Evolutionary conservation across 2,113 vertebrate species (phyloP).

Genomic region (Rhipidura dahli): DNA sequence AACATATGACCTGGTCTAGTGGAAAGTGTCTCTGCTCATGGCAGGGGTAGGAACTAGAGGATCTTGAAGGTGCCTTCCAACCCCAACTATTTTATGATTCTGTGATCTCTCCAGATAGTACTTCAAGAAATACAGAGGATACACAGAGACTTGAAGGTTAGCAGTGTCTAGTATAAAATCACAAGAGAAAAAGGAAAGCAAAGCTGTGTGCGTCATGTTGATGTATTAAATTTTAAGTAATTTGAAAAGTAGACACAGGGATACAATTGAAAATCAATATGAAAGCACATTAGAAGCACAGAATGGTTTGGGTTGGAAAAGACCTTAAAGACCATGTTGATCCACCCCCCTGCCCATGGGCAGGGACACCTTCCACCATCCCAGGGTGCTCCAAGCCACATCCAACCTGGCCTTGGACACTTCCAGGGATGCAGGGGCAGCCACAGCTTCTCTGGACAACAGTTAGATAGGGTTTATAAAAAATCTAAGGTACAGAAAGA

Average conservation of each 20-base stretch:
- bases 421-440: neutral
- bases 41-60: no score
- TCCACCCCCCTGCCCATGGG: neutral
- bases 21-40: neutral
- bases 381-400: neutral
- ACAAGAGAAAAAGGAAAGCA: neutral
- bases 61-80: neutral
- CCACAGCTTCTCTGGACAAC: neutral
- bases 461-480: neutral
- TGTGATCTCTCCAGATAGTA: neutral
- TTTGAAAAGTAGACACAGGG: neutral
- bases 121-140: neutral
- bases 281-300: accelerated
- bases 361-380: neutral
- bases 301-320: neutral
- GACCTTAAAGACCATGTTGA: neutral
- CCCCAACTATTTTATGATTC: neutral
- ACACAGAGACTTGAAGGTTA: neutral
- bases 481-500: neutral
- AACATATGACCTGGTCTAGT: neutral
- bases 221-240: neutral
- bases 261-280: neutral
- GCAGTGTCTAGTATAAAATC: neutral
- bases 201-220: accelerated
- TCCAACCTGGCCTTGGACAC: accelerated